phyloP scores from a whole-genome alignment of 2,888 invertebrate genomes.

The Vanessa cardui region DNA sequence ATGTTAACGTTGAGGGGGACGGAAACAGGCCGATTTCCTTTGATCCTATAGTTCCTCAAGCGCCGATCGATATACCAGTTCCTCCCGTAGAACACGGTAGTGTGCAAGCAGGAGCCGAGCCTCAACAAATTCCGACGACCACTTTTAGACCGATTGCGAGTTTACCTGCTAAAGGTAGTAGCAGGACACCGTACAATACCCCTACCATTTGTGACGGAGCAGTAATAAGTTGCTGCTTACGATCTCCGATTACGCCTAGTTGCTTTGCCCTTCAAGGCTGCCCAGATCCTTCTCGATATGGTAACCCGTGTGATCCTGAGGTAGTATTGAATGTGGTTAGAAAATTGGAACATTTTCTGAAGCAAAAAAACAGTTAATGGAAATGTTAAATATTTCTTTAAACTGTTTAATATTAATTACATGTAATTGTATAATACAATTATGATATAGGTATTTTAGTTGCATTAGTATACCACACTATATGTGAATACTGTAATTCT shows the following conservation, averaged over 20 bases:
- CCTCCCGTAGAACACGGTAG: constrained; percentile 58
- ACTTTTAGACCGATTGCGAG: not conserved
- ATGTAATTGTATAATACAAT: no score
- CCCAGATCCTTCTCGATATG: constrained; percentile 70
- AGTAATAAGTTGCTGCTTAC: constrained; percentile 65
- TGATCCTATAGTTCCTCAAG: constrained; percentile 48
- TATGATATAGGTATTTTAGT: no score
- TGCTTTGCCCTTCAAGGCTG: constrained; percentile 66
- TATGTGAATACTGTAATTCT: no score
- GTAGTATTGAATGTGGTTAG: constrained; percentile 57
- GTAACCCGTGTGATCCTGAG: constrained; percentile 59
- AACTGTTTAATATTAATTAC: no score
- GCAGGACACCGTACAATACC: not conserved
- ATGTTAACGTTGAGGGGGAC: constrained; percentile 49
- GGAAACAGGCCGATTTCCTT: constrained; percentile 68
- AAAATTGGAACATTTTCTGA: constrained; percentile 59
- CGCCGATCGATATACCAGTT: constrained; percentile 45
- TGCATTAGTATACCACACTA: no score
- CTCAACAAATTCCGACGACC: constrained; percentile 13
- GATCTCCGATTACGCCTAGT: constrained; percentile 52
- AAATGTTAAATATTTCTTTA: no score
- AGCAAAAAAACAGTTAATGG: constrained; percentile 39
- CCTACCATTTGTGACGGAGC: constrained; percentile 59
- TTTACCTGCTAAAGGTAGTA: constrained; percentile 25
- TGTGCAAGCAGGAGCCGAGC: constrained; percentile 44